Evolutionary conservation across 2,113 vertebrate genomes (phyloP).

Genomic region (Rhinichthys klamathensis): DNA sequence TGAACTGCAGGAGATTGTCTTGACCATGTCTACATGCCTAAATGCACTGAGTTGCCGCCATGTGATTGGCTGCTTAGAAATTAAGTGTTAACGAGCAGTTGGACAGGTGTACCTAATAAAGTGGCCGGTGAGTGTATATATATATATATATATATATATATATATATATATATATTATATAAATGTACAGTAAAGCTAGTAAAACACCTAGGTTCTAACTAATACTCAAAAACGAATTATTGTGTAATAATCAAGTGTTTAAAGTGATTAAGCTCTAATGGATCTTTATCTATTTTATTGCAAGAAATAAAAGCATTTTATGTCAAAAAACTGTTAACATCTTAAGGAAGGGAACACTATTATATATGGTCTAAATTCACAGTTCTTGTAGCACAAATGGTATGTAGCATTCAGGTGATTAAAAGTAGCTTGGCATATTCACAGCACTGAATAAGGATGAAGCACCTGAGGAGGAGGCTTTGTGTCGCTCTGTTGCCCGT

Average conservation of each 20-base stretch:
- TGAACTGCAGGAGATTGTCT: no score
- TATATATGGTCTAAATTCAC: not conserved
- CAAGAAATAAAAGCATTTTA: not conserved
- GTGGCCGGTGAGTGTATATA: no score
- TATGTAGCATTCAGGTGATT: not conserved
- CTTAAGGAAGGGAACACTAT: not conserved
- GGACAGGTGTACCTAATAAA: no score
- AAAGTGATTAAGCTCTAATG: not conserved
- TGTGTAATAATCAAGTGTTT: not conserved
- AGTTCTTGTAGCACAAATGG: not conserved
- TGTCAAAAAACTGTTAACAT: not conserved
- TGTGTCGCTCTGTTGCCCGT: conserved; percentile 25
- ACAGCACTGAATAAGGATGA: conserved; percentile 28
- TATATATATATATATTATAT: no score
- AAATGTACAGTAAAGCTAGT: not conserved
- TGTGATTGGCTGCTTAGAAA: no score
- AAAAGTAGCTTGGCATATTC: conserved; percentile 21
- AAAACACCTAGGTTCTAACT: not conserved
- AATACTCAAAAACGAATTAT: not conserved
- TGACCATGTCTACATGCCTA: no score
- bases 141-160: no score
- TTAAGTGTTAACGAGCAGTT: no score
- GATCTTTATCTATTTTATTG: no score
- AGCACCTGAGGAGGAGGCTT: conserved; percentile 41
- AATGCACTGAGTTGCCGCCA: no score